Percentiles rank a stretch among this genome's conserved stretches.
These are phyloP conservation scores for Lasioglossum pauxillum DNA, from an alignment of 2,888 invertebrate species.

Conservation along the genomic window DNA sequence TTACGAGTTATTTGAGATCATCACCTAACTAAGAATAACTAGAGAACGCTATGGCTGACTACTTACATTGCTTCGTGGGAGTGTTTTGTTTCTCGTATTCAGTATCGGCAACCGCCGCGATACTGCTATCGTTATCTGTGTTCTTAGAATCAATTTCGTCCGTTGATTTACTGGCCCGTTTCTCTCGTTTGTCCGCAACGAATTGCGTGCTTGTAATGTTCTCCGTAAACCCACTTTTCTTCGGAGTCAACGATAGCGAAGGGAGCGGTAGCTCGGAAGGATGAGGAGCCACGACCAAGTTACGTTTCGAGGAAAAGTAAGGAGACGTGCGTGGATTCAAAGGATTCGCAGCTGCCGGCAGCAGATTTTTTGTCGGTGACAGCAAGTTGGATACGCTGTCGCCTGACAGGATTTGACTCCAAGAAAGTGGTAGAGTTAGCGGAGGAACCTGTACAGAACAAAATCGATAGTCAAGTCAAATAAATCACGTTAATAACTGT, in stretches of 20 bases:
- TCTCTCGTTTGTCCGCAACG: conserved; percentile 40
- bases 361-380: conserved; percentile 80
- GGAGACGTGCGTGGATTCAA: conserved; percentile 80
- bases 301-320: conserved; percentile 74
- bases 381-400: conserved; percentile 75
- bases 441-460: conserved; percentile 76
- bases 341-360: conserved; percentile 81
- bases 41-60: neutral
- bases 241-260: conserved; percentile 79
- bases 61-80: conserved; percentile 78
- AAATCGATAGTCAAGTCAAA: conserved; percentile 18
- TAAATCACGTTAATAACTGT: neutral
- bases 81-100: conserved; percentile 73
- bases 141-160: conserved; percentile 57
- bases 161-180: conserved; percentile 60
- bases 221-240: conserved; percentile 66
- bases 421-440: conserved; percentile 76
- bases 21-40: neutral
- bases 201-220: conserved; percentile 12
- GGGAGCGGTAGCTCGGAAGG: conserved; percentile 83
- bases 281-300: conserved; percentile 80
- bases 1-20: no score
- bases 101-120: conserved; percentile 65
- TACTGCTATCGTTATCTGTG: conserved; percentile 65
- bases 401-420: conserved; percentile 75